Evolutionary conservation across 2,113 vertebrate genomes (phyloP).

Genomic region (Hyaena hyaena): DNA sequence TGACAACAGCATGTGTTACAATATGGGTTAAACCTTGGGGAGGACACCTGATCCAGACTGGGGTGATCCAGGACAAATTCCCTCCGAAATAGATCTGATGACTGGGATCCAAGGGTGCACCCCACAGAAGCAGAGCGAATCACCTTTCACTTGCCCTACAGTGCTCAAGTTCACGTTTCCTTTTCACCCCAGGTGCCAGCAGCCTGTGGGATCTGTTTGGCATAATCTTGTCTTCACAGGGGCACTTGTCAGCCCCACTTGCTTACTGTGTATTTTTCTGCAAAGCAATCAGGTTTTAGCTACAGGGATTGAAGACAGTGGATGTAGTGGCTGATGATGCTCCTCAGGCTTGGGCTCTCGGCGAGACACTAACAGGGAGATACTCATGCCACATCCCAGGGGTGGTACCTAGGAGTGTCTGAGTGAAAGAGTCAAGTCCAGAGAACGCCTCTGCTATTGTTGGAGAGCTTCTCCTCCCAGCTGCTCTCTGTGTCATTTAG

Average conservation of each 20-base stretch:
- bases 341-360: background rate
- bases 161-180: background rate
- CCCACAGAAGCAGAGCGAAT: background rate
- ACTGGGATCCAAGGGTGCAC: background rate
- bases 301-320: background rate
- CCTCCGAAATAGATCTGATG: background rate
- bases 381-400: background rate
- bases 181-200: background rate
- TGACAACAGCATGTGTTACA: background rate
- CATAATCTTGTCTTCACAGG: background rate
- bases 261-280: background rate
- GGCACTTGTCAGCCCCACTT: background rate
- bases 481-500: constrained; percentile 52
- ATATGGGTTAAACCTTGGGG: background rate
- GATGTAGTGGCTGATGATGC: background rate
- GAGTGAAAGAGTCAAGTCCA: constrained; percentile 48
- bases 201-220: background rate
- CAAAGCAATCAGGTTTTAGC: background rate
- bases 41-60: background rate
- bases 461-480: constrained; percentile 52
- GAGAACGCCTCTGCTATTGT: constrained; percentile 56
- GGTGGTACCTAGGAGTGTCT: constrained; percentile 27
- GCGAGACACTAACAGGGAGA: background rate
- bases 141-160: background rate
- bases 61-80: background rate